Evolutionary conservation across 2,797 vertebrate genomes (phyloP).

Genomic region (Brachyalestes nurse): DNA sequence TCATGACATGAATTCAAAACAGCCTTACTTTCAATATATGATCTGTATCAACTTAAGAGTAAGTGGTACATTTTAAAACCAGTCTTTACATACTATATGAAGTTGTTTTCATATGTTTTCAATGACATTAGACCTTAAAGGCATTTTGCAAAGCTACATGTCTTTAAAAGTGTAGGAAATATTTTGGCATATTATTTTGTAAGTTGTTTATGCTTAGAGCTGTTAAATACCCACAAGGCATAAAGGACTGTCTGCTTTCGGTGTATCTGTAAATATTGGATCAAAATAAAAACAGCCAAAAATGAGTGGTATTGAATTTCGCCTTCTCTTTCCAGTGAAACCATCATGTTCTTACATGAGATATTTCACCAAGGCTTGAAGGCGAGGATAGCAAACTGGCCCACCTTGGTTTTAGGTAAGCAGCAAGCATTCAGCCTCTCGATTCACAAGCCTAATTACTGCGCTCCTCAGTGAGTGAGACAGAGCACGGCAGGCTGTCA

Average conservation of each 20-base stretch:
- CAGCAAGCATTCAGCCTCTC: conserved; percentile 31
- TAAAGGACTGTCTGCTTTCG: no score
- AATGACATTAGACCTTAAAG: not conserved
- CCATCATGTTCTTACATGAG: conserved; percentile 99
- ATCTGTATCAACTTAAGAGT: not conserved
- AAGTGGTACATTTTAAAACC: not conserved
- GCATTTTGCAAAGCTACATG: not conserved
- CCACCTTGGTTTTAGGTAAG: conserved; percentile 96
- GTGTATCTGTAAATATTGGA: not conserved
- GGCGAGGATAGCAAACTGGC: conserved; percentile 98
- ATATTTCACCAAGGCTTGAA: conserved; percentile 99
- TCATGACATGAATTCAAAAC: not conserved
- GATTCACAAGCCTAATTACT: conserved; percentile 43
- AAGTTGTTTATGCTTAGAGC: no score
- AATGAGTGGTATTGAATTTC: not conserved
- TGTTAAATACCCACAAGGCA: no score
- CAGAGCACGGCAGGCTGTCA: conserved; percentile 31
- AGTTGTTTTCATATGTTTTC: not conserved
- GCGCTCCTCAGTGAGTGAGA: conserved; percentile 45
- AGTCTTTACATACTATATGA: not conserved
- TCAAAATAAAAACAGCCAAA: not conserved
- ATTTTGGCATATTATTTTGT: no score
- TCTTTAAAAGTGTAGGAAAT: not conserved
- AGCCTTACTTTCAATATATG: not conserved
- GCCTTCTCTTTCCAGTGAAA: conserved; percentile 83